These are phyloP conservation scores for Aphelinus certus DNA, from an alignment of 1,140 invertebrate species.

Conservation along the genomic window DNA sequence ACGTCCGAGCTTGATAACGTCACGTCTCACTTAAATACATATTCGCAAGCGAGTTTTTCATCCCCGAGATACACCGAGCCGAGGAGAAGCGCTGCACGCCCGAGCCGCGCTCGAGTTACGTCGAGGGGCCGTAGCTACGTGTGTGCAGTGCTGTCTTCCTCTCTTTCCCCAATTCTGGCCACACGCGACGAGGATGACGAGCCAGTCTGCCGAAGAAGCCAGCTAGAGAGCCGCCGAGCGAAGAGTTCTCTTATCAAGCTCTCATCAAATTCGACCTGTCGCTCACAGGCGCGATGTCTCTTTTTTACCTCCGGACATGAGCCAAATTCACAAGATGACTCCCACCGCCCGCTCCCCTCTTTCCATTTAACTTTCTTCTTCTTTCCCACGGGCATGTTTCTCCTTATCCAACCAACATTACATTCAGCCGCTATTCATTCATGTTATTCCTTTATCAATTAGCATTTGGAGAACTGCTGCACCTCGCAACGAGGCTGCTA, in stretches of 20 bases:
- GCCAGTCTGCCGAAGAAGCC: background rate
- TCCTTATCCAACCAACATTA: too few species aligned
- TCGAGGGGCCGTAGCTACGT: too few species aligned
- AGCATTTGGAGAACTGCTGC: too few species aligned
- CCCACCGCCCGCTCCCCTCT: background rate
- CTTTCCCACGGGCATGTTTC: background rate
- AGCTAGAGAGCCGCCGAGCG: background rate
- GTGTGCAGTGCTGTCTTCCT: too few species aligned
- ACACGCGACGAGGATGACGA: background rate
- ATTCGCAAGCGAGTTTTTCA: constrained; percentile 23
- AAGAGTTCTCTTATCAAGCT: constrained; percentile 31
- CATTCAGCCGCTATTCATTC: too few species aligned
- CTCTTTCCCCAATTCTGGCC: background rate
- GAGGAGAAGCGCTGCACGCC: background rate
- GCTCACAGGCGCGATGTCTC: constrained; percentile 22
- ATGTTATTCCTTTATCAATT: too few species aligned
- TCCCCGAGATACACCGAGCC: background rate
- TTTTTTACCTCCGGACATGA: constrained; percentile 11
- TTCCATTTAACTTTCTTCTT: background rate
- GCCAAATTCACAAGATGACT: constrained; percentile 1
- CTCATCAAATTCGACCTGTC: constrained; percentile 36
- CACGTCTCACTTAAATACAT: constrained; percentile 20
- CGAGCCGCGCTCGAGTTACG: too few species aligned
- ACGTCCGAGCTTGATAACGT: constrained; percentile 4
- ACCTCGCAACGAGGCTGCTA: too few species aligned